These are phyloP conservation scores for Siderastrea siderea DNA, from an alignment of 92 coral and sea anemone species.

Conservation along the genomic window DNA sequence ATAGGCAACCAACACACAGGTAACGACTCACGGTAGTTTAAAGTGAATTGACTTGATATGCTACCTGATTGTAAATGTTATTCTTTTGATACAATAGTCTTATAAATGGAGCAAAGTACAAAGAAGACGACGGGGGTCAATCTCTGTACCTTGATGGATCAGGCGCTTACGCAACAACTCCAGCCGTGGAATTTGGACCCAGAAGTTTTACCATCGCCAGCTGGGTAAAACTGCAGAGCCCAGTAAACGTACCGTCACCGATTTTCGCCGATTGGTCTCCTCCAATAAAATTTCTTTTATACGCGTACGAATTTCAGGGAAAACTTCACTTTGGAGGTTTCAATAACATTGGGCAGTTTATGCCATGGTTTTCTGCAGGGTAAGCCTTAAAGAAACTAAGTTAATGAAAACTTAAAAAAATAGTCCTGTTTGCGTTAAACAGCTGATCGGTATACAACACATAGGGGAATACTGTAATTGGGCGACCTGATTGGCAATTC, in stretches of 20 bases:
- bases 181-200: conserved; percentile 20
- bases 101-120: conserved; percentile 5
- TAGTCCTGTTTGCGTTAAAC: no score
- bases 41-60: no score
- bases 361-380: background rate
- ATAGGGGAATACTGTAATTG: no score
- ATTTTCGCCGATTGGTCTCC: conserved; percentile 1
- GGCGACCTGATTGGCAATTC: no score
- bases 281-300: background rate
- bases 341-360: background rate
- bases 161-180: conserved; percentile 19
- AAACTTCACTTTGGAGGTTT: background rate
- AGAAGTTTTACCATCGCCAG: conserved; percentile 25
- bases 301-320: background rate
- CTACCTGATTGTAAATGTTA: background rate
- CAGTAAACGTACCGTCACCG: background rate
- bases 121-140: conserved; percentile 11
- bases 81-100: background rate
- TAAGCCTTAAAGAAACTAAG: background rate
- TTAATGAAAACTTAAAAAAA: no score
- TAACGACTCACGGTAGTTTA: no score
- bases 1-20: background rate
- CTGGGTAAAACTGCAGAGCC: conserved; percentile 21
- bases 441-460: no score
- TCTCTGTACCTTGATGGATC: conserved; percentile 14